Evolutionary conservation across 2,888 invertebrate species (phyloP).

Genomic region (Sclerodermus sp.): DNA sequence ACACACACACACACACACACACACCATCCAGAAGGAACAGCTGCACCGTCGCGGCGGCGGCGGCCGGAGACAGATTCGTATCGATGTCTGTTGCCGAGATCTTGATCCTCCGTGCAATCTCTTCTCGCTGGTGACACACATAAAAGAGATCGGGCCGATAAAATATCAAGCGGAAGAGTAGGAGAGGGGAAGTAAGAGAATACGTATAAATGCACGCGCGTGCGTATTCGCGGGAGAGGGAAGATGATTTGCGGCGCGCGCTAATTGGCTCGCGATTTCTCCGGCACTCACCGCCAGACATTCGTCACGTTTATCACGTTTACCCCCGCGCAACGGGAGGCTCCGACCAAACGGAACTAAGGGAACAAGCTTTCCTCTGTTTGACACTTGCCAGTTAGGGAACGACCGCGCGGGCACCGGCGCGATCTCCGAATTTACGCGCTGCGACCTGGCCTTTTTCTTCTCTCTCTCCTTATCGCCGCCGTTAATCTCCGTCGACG

Average conservation of each 20-base stretch:
- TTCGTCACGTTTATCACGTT: too few species aligned
- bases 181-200: background rate
- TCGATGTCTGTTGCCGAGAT: background rate
- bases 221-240: background rate
- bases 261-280: too few species aligned
- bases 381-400: too few species aligned
- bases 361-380: background rate
- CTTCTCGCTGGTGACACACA: background rate
- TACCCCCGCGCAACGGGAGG: too few species aligned
- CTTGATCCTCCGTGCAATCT: background rate
- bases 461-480: too few species aligned
- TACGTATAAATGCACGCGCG: background rate
- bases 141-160: background rate
- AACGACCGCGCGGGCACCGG: too few species aligned
- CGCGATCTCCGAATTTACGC: too few species aligned
- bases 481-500: too few species aligned
- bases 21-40: background rate
- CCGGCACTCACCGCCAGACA: too few species aligned
- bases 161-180: slow-evolving; percentile 13
- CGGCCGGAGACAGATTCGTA: background rate
- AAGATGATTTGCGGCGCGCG: background rate
- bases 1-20: slow-evolving; percentile 1
- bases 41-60: background rate
- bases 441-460: too few species aligned
- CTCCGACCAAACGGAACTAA: too few species aligned